Conservation (phyloP, 2,888 invertebrate species). For the Acanthosepion lycidas region DNA sequence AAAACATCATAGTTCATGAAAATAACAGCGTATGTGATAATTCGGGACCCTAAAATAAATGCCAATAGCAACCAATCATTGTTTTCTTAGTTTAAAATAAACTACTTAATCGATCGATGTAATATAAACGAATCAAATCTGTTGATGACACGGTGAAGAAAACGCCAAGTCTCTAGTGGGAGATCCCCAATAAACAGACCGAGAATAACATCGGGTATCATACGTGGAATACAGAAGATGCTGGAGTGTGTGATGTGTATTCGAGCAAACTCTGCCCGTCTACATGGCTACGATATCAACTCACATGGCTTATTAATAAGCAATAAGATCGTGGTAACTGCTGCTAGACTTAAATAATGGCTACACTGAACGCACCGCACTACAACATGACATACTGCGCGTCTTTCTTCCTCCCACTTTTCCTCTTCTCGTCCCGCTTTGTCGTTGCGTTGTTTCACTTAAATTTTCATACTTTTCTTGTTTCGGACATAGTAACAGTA, state of each 20-base stretch:
- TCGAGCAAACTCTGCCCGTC: neutral
- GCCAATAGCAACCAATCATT: neutral
- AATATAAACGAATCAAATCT: neutral
- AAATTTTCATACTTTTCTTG: neutral
- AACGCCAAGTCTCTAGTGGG: neutral
- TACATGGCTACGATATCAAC: neutral
- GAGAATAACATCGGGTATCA: neutral
- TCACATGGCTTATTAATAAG: constrained; percentile 33
- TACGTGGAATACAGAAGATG: neutral
- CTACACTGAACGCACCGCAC: neutral
- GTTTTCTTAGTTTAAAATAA: neutral
- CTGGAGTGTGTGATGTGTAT: neutral
- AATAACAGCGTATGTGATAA: neutral
- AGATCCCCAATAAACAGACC: neutral
- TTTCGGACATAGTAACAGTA: neutral
- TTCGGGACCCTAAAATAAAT: neutral
- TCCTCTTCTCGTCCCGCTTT: neutral
- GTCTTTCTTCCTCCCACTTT: neutral
- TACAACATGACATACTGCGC: neutral
- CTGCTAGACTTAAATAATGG: constrained; percentile 21
- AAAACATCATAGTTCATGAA: too few relatives aligned
- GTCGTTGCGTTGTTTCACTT: neutral
- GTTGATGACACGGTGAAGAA: neutral
- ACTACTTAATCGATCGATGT: neutral
- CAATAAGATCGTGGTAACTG: neutral